Evolutionary conservation across 2,888 invertebrate genomes (phyloP), one percentile per base, ranked within the genome.

Genomic region (Mythimna ferrago): DNA sequence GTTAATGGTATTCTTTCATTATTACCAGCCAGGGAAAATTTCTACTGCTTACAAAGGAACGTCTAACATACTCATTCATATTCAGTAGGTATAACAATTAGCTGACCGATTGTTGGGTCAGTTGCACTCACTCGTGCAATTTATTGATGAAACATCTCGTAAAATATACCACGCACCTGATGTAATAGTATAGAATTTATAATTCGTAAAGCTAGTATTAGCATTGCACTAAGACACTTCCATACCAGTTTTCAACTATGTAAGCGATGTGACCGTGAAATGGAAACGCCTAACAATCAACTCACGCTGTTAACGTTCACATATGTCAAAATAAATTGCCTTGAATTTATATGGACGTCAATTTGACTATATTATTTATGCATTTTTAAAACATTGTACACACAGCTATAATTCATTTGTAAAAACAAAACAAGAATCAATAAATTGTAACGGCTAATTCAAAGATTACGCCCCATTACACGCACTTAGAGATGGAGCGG

Each of bases 381-480:
- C 57, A 58, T 70, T 78, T 77, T 68, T 65, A 64, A 76, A 71
- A 51, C 67, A 66, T 60, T 68, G 57, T 77, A 68, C 74, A 70
- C 71, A 86, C 79, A 85, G 72, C 82, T 66, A 79, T 87, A 84
- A 86, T 85, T 84, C 78, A 86, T 87, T 88, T 86, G 75, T 87
- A 89, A 91, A 90, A 92, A 90, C 81, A 90, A 89, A 93, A 93
- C 89, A 90, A 94, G 90, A 92, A 93, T 93, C 93, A 93, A 94
- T 94, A 94, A 92, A 90, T 92, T 91, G 89, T 92, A 93, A 92
- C 90, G 91, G 90, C 93, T 95, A 96, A 96, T 95, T 93, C 93
- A 94, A 95, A 92, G 93, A 96, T 95, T 93, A 92, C 87, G 89
- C 88, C 88, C 92, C 92, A 95, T 95, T 95, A 95, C 90, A 85